These are phyloP conservation scores for Trachymyrmex septentrionalis DNA, from an alignment of 1,140 invertebrate species.

Conservation along the genomic window DNA sequence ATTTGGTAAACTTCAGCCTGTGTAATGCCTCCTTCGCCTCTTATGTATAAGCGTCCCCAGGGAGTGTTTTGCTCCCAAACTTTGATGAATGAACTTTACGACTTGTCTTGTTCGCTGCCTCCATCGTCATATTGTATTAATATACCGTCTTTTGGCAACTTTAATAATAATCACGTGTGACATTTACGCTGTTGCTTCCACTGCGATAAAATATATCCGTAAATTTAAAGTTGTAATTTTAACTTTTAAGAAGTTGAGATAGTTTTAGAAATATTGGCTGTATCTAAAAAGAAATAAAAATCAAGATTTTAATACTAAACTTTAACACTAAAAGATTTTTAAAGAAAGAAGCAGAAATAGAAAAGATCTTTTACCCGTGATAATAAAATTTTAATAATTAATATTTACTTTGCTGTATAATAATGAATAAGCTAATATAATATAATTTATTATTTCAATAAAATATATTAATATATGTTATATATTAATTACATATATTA, in stretches of 20 bases:
- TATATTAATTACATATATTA: background rate
- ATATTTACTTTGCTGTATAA: slow-evolving; percentile 9
- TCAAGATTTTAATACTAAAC: too few relatives aligned
- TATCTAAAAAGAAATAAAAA: background rate
- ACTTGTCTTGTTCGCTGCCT: background rate
- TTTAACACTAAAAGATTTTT: background rate
- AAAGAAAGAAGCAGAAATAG: background rate
- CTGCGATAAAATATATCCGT: background rate
- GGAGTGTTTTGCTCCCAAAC: slow-evolving; percentile 27
- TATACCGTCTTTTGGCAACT: slow-evolving; percentile 28
- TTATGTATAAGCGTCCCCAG: background rate
- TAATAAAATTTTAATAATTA: background rate
- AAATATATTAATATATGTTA: background rate
- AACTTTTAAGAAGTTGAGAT: background rate
- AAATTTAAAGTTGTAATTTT: slow-evolving; percentile 2
- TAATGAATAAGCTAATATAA: background rate
- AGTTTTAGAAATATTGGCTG: background rate
- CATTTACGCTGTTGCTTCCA: background rate
- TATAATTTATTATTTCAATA: background rate
- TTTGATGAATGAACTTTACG: slow-evolving; percentile 53
- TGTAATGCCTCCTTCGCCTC: background rate
- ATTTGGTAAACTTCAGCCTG: slow-evolving; percentile 45
- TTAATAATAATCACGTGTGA: slow-evolving; percentile 20
- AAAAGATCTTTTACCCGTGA: background rate
- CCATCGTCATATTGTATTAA: background rate